phyloP scores from a whole-genome alignment of 2,888 invertebrate genomes.

The Tethea ocularis region DNA sequence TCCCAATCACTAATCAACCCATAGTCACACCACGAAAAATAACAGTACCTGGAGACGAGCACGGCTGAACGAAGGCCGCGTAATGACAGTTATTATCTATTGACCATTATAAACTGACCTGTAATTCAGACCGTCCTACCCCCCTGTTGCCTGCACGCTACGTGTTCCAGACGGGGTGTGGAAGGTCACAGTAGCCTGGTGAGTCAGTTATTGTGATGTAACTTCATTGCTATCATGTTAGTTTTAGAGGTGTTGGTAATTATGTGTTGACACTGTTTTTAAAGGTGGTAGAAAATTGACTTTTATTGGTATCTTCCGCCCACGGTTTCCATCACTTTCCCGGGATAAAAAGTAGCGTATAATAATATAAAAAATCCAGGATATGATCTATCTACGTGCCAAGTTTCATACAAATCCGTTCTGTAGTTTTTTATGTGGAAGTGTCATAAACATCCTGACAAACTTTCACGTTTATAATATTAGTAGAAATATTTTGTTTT shows the following conservation, averaged over 20 bases:
- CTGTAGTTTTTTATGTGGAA: too few species aligned
- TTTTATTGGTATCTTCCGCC: too few species aligned
- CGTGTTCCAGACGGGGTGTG: background rate
- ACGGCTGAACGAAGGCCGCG: conserved; percentile 51
- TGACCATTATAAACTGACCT: conserved; percentile 33
- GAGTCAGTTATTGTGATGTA: background rate
- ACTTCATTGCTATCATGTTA: background rate
- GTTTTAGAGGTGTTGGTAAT: background rate
- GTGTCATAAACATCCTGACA: too few species aligned
- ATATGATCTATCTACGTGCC: too few species aligned
- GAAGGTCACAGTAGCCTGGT: conserved; percentile 3
- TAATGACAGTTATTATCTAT: conserved; percentile 63
- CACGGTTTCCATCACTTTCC: background rate
- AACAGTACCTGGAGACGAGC: conserved; percentile 37
- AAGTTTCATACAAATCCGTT: too few species aligned
- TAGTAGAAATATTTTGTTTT: too few species aligned
- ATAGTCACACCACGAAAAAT: conserved; percentile 13
- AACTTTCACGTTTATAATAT: too few species aligned
- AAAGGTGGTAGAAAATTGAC: too few species aligned
- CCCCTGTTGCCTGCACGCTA: background rate
- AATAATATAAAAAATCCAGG: too few species aligned
- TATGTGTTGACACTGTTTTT: background rate
- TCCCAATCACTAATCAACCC: background rate
- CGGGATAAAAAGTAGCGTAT: too few species aligned
- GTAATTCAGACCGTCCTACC: conserved; percentile 8